These are phyloP conservation scores for Anarsia innoxiella DNA, from an alignment of 2,888 invertebrate genomes.

Conservation along the genomic window DNA sequence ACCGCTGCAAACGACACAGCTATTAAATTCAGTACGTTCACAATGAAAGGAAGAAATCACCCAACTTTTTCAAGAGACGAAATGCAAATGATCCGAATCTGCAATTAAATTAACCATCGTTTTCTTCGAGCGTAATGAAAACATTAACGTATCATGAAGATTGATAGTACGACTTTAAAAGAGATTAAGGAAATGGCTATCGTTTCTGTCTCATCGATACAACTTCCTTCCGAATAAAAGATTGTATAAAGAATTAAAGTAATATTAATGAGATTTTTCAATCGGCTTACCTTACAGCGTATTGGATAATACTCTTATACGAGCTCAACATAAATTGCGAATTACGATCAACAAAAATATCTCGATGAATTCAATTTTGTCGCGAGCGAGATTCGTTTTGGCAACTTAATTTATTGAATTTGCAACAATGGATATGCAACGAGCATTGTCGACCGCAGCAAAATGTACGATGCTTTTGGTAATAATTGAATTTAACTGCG, in stretches of 20 bases:
- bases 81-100: slow-evolving; percentile 15
- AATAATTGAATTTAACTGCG: slow-evolving; percentile 5
- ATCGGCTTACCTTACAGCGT: background rate
- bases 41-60: slow-evolving; percentile 6
- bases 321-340: slow-evolving; percentile 24
- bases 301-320: slow-evolving; percentile 7
- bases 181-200: slow-evolving; percentile 5
- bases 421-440: slow-evolving; percentile 19
- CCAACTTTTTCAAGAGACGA: slow-evolving; percentile 8
- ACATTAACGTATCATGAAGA: slow-evolving; percentile 17
- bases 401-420: slow-evolving; percentile 39
- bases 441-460: slow-evolving; percentile 7
- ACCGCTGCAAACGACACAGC: slow-evolving; percentile 2
- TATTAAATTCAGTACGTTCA: slow-evolving; percentile 7
- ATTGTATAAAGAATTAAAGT: background rate
- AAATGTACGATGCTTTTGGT: slow-evolving; percentile 7
- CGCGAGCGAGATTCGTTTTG: slow-evolving; percentile 34
- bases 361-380: slow-evolving; percentile 24
- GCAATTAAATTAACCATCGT: slow-evolving; percentile 18
- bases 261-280: background rate
- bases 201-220: too few relatives aligned
- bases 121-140: slow-evolving; percentile 14
- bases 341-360: slow-evolving; percentile 25
- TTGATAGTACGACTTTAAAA: slow-evolving; percentile 11
- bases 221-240: too few relatives aligned